Base-by-base conservation (phyloP, 2,113 vertebrate genomes). In the Hymenochirus boettgeri region DNA sequence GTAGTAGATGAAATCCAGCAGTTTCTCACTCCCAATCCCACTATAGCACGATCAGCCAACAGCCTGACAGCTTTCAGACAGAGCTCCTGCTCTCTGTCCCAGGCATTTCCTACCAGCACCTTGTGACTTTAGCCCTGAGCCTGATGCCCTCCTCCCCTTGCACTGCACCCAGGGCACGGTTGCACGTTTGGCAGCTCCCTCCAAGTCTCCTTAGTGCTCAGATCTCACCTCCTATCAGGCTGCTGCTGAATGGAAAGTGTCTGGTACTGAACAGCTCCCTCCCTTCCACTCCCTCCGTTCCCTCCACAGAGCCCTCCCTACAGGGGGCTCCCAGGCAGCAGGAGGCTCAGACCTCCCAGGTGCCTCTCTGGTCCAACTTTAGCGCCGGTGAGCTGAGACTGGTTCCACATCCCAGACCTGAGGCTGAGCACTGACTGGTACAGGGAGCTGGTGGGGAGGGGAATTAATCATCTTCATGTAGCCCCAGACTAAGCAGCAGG, bases 71-170 rank as follows among this genome's bases (percentile, higher is more conserved):
- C 95, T 87, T 91, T 95, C 86, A 92, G 91, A 93, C 95, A 98
- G 85, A 97, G 92, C 92, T 93, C 92, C 88, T 95, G 92, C 92
- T 93, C 91, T 87, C 86, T 91, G 92, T 91, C 94, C 90, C 92
- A 90, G 93, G 92, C 95, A 98, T 98, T 91, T 92, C 93, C 92
- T 93, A 90, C 88, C 90, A 94, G 91, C 95, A 98, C 91, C 92
- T 98, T 88, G 86, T 85, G 82, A 13, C 39, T 15, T 2, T 5
- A 86, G 86, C 80, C 83, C 81, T 85, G 79, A 53, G 65, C 66
- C 22, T 39, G 42, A 25, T 46, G 37, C 37, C 42, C 62, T 47
- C 66, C 57, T 69, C 53, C 48, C 64, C 45, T 55, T 11, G 5
- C 46, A 67, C 55, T 42, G 39, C 39, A 2, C 39, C 15, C 39